Base-by-base conservation (phyloP, 1,140 invertebrate genomes). In the Brachionus rubens region DNA sequence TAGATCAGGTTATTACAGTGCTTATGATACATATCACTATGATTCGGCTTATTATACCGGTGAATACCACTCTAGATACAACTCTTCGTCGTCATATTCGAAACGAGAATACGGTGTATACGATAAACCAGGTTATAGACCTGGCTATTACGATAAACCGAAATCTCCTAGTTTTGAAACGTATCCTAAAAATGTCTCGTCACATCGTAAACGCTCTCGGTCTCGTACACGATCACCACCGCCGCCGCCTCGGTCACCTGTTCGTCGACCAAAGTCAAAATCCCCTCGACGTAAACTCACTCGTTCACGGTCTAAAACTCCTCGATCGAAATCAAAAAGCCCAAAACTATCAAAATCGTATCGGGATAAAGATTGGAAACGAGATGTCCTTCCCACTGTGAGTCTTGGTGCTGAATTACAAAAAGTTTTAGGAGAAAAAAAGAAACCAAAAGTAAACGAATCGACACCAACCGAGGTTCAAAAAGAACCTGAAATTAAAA, bases 401-500 rank as follows among this genome's bases (percentile, higher is more conserved):
- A 72, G 68, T 50, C 68, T 72, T 48, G 68, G 68, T 36, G 68
- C 68, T 21, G 68, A 72, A 54, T 41, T 72, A 14, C 68, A 72
- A 72, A 72, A 72, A 50, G 68, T 72, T 7, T 16, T 40, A 14
- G 68, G 68, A 14, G 68, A 72, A 72, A 72, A 54, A 21, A 10
- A 46, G 28, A 72, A 72, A 28, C 7, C 30, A 19, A 40, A 70
- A 40, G 10, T 26, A 43, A 6, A 12, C 12, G n/a, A n/a, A n/a
- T n/a, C 19, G 7, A 33, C 14, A 2, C 2, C 36, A 70, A 46
- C 36, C 33, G 16, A 7, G 40, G 41, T 4, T 21, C n/a, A 40
- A 41, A 47, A 19, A 65, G n/a, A 28, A 19, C 19, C 3, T 28
- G 19, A 47, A 70, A 40, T 30, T n/a, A 72, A 72, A 40, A 16